These are phyloP conservation scores for Prorops nasuta DNA, from an alignment of 1,140 invertebrate genomes.

Conservation along the genomic window DNA sequence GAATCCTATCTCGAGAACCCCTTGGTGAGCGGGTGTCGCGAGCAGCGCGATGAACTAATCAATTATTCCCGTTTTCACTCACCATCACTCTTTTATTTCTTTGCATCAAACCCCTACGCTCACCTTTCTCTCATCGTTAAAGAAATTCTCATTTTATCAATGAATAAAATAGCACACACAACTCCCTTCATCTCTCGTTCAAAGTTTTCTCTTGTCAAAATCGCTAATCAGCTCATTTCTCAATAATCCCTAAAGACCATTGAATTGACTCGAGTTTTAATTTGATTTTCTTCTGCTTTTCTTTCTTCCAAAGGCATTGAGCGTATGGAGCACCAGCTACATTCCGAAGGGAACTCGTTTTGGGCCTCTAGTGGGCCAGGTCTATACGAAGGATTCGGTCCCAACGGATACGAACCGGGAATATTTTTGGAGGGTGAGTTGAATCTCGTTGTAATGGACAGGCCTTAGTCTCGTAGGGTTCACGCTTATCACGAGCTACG, in stretches of 20 bases:
- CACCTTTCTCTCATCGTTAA: background rate
- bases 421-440: slow-evolving; percentile 93
- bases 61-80: background rate
- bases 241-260: too few relatives aligned
- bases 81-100: too few relatives aligned
- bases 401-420: slow-evolving; percentile 74
- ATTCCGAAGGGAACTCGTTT: slow-evolving; percentile 96
- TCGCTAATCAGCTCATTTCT: too few relatives aligned
- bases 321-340: slow-evolving; percentile 95
- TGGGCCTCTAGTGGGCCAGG: slow-evolving; percentile 88
- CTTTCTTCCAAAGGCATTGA: slow-evolving; percentile 79
- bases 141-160: background rate
- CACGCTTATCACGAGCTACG: background rate
- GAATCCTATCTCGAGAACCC: slow-evolving; percentile 29
- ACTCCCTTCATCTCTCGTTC: too few relatives aligned
- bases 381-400: slow-evolving; percentile 71
- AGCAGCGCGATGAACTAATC: slow-evolving; percentile 10
- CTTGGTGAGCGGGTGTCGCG: slow-evolving; percentile 23
- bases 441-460: background rate
- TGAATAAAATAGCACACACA: too few relatives aligned
- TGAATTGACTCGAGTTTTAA: too few relatives aligned
- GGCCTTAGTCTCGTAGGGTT: background rate
- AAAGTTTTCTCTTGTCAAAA: too few relatives aligned
- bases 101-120: too few relatives aligned
- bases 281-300: too few relatives aligned